Conservation (phyloP, 2,113 vertebrate species). For the Colaptes auratus region DNA sequence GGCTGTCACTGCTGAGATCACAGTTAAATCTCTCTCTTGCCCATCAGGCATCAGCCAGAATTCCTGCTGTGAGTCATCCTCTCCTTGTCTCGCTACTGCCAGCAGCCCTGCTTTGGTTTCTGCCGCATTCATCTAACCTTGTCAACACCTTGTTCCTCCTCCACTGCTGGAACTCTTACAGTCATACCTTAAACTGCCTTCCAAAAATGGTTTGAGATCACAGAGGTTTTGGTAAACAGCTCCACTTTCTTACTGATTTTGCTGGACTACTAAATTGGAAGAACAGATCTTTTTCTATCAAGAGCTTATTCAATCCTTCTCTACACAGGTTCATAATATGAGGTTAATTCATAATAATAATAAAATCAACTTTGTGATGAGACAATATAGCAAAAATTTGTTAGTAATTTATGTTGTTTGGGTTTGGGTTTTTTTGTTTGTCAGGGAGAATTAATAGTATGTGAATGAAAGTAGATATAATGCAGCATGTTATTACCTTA, state of each 20-base stretch:
- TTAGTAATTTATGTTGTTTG: not conserved
- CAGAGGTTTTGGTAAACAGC: not conserved
- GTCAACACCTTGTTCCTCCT: not conserved
- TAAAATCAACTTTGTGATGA: not conserved
- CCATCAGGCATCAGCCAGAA: not conserved
- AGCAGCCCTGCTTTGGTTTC: not conserved
- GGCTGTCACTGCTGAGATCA: not conserved
- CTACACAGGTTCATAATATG: not conserved
- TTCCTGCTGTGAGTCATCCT: not conserved
- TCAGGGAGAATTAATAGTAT: not conserved
- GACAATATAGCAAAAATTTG: not conserved
- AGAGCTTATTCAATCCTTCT: not conserved
- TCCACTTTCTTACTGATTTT: not conserved
- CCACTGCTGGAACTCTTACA: not conserved
- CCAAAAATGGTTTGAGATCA: not conserved
- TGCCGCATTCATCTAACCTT: not conserved
- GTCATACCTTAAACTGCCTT: not conserved
- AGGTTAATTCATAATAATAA: not conserved
- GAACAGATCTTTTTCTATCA: not conserved
- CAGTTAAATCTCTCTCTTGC: not conserved
- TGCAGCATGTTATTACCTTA: not conserved
- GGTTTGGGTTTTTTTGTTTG: not conserved
- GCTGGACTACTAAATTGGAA: not conserved
- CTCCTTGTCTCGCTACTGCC: accelerated
- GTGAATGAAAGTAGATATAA: not conserved